A percentile compares a stretch with the other conserved stretches of the same genome.
Evolutionary conservation across 1,140 invertebrate genomes (phyloP).

Genomic region (Caenorhabditis latens): DNA sequence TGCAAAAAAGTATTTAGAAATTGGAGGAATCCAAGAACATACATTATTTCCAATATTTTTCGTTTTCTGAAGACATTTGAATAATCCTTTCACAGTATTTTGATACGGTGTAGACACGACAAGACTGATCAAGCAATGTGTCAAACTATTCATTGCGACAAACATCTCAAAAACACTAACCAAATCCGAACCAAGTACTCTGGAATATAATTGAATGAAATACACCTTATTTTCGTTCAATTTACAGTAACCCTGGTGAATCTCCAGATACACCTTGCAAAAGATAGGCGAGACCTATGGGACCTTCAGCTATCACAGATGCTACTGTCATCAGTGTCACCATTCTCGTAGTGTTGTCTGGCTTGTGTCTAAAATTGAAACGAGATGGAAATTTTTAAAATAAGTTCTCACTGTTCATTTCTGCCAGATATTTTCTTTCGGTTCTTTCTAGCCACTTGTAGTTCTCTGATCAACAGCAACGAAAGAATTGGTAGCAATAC

Average conservation of each 20-base stretch:
- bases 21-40: too few species aligned
- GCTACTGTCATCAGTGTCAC: not conserved
- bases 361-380: not conserved
- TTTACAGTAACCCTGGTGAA: not conserved
- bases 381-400: not conserved
- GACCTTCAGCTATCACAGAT: not conserved
- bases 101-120: not conserved
- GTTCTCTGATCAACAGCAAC: not conserved
- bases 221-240: not conserved
- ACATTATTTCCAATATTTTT: too few species aligned
- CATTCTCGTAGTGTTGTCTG: constrained; percentile 8
- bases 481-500: not conserved
- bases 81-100: not conserved
- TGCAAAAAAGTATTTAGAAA: too few species aligned
- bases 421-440: not conserved
- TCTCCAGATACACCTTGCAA: not conserved
- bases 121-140: not conserved
- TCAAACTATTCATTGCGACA: not conserved
- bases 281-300: not conserved
- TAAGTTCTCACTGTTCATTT: not conserved
- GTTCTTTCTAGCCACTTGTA: not conserved
- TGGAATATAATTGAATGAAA: not conserved
- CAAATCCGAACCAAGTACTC: not conserved
- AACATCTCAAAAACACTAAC: not conserved
- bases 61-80: not conserved